Base-by-base conservation (phyloP, 1,140 invertebrate genomes). In the Zaprionus kolodkinae region DNA sequence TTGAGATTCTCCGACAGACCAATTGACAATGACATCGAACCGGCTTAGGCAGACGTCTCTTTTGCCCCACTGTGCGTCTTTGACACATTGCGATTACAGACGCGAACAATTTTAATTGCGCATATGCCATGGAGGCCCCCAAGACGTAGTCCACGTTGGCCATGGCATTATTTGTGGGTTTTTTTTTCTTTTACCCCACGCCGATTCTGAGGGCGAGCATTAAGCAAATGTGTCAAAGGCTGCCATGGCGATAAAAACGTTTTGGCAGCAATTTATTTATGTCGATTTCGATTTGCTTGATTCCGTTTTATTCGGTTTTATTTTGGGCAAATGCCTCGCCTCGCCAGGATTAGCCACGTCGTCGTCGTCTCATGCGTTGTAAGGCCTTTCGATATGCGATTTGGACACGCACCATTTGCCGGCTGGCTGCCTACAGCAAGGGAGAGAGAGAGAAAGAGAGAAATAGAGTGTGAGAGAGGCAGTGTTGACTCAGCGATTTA, bases 1-100 rank as follows among this genome's bases (percentile, higher is more conserved):
- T 87, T 84, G 84, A 83, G 83, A 84, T 88, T 83, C 77, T 73
- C 77, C 88, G 84, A 84, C 80, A 80, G 79, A 88, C 84, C 73
- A 78, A 87, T 83, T 78, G 79, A 25, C 10, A 50, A 25, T 17
- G 11, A 25, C 38, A 40, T 12, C 10, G 12, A 38, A 10, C 3
- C 3, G 10, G 10, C 36, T 10, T 11, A 13, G 38, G 11, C 38
- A 21, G 21, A 21, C 21, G 2, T 21, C 21, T 21, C 21, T 21
- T 21, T 21, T 21, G 21, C 21, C 13, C 27, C 52, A 30, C 52
- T 33, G 50, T 65, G 4, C 45, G 10, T 21, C 21, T 21, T 21
- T 48, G 35, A 38, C n/a, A 38, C 10, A 56, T 74, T 60, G 60
- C 40, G 40, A 52, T 64, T 64, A 40, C 73, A 73, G 50, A 57